Percentiles rank a stretch among this genome's conserved stretches.
phyloP scores from a whole-genome alignment of 1,140 invertebrate genomes.

The Liolophura sinensis region DNA sequence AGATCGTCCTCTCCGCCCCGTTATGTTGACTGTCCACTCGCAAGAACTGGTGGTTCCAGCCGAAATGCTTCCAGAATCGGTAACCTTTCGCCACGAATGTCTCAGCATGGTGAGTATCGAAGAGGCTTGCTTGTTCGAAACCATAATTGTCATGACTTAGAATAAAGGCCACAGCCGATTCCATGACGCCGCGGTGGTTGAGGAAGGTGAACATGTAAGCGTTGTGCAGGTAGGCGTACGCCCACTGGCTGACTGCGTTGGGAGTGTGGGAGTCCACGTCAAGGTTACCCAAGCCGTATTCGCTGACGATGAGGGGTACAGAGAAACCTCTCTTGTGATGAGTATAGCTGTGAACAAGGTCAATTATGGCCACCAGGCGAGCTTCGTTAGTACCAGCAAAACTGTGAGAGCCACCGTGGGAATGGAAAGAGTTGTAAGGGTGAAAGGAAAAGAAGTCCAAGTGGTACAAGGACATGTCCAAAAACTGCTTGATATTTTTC shows the following conservation, averaged over 20 bases:
- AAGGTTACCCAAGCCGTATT: slow-evolving; percentile 4
- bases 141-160: neutral
- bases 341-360: slow-evolving; percentile 13
- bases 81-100: slow-evolving; percentile 7
- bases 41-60: slow-evolving; percentile 2
- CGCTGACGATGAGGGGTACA: slow-evolving; percentile 11
- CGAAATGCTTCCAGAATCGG: slow-evolving; percentile 10
- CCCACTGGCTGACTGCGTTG: slow-evolving; percentile 7
- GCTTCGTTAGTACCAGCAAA: slow-evolving; percentile 7
- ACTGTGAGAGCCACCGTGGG: neutral
- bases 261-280: slow-evolving; percentile 3
- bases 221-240: slow-evolving; percentile 10
- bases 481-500: slow-evolving; percentile 4
- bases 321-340: slow-evolving; percentile 1
- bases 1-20: slow-evolving; percentile 8
- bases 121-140: slow-evolving; percentile 3
- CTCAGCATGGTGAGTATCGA: slow-evolving; percentile 1
- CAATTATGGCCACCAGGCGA: slow-evolving; percentile 7
- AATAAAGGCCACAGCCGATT: slow-evolving; percentile 8
- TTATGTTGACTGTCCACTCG: slow-evolving; percentile 5
- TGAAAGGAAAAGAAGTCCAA: slow-evolving; percentile 16
- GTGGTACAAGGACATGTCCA: slow-evolving; percentile 9
- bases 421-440: slow-evolving; percentile 4
- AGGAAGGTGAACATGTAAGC: slow-evolving; percentile 13
- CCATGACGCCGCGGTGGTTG: slow-evolving; percentile 6